Conservation (phyloP, 2,797 vertebrate genomes). For the Mus caroli region DNA sequence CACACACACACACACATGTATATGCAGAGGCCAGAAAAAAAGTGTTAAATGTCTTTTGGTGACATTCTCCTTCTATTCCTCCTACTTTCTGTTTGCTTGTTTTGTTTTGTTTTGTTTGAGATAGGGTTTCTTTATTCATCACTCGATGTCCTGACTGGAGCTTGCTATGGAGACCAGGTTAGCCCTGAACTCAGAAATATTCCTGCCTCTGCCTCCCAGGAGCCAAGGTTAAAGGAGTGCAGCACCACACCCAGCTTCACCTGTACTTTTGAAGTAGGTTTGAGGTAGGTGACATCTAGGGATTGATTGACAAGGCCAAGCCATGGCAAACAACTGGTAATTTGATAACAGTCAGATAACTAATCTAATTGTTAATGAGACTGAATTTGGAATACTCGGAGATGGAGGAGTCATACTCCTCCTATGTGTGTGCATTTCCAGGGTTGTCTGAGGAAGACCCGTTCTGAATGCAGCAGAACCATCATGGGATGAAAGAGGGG, state of each 20-base stretch:
- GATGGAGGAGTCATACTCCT: background rate
- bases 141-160: background rate
- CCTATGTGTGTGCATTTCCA: background rate
- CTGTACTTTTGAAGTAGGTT: background rate
- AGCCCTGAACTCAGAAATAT: background rate
- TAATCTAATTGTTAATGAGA: background rate
- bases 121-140: background rate
- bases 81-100: background rate
- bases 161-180: background rate
- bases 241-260: background rate
- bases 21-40: too few species aligned
- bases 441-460: background rate
- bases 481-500: background rate
- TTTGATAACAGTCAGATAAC: too few species aligned
- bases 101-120: background rate
- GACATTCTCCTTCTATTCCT: background rate
- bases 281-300: background rate
- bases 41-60: background rate
- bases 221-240: too few species aligned
- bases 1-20: background rate
- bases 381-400: background rate
- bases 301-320: background rate
- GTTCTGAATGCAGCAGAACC: background rate
- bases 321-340: background rate
- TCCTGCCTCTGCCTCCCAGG: too few species aligned